phyloP scores from a whole-genome alignment of 2,113 vertebrate genomes.

The Bos indicus region DNA sequence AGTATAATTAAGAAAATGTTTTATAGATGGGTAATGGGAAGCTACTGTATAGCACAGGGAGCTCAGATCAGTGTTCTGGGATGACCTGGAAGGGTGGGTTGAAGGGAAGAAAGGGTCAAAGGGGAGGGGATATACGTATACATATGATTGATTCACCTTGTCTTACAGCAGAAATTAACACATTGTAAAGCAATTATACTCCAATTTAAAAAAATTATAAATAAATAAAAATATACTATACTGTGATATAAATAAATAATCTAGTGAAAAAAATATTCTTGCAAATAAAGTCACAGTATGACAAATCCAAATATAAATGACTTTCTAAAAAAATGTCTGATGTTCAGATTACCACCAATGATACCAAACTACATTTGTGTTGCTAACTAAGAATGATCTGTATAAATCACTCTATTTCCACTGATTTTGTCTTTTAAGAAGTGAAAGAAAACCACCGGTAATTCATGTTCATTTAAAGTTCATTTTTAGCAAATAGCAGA shows the following conservation, averaged over 20 bases:
- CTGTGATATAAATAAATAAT: not conserved
- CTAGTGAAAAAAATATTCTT: not conserved
- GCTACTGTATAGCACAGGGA: not conserved
- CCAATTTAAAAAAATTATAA: not conserved
- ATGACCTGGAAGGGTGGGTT: not conserved
- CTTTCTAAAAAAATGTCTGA: not conserved
- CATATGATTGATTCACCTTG: not conserved
- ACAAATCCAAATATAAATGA: not conserved
- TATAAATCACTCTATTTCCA: conserved; percentile 14
- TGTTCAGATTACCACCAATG: not conserved
- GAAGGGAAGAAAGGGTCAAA: not conserved
- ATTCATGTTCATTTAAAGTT: conserved; percentile 40
- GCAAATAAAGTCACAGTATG: conserved; percentile 11
- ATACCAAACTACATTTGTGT: conserved; percentile 8
- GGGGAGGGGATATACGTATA: not conserved
- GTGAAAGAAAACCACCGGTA: not conserved
- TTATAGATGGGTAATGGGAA: not conserved
- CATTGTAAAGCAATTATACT: not conserved
- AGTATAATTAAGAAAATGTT: not conserved
- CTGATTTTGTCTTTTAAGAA: conserved; percentile 20
- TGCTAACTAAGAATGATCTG: not conserved
- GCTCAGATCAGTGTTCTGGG: not conserved
- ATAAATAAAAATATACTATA: not conserved
- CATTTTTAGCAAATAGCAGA: conserved; percentile 52
- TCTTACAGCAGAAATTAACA: not conserved